These are phyloP conservation scores for Anseranas semipalmata DNA, from an alignment of 2,113 vertebrate genomes.

Conservation along the genomic window DNA sequence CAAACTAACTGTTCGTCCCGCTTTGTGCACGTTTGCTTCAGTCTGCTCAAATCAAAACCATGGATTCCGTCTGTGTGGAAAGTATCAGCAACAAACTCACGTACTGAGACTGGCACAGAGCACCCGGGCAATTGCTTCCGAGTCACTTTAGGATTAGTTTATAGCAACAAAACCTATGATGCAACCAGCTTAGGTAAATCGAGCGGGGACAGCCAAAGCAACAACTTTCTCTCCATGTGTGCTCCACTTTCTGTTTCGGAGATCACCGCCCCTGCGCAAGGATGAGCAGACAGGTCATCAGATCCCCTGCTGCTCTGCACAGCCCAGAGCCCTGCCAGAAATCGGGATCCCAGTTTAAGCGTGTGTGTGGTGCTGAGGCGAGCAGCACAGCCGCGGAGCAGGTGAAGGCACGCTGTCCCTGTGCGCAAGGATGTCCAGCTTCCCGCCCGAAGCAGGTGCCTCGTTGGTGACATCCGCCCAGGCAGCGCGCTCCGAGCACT, in stretches of 20 bases:
- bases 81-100: accelerated
- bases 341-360: neutral
- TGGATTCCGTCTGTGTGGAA: neutral
- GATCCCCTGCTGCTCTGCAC: neutral
- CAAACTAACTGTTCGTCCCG: neutral
- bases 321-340: neutral
- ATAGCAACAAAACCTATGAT: neutral
- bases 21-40: neutral
- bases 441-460: neutral
- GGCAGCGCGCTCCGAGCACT: neutral
- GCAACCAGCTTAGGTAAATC: neutral
- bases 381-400: neutral
- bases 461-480: neutral
- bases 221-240: neutral
- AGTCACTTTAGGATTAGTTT: neutral
- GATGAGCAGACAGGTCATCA: accelerated
- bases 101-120: neutral
- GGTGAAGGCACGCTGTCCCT: accelerated
- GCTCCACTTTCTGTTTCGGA: accelerated
- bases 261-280: accelerated
- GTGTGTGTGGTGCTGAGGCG: accelerated
- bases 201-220: neutral
- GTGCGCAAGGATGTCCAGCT: neutral
- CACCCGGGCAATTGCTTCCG: accelerated
- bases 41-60: neutral